Evolutionary conservation across 2,797 vertebrate species (phyloP), one percentile per base, ranked within the genome.

Genomic region (Anniella stebbinsi): DNA sequence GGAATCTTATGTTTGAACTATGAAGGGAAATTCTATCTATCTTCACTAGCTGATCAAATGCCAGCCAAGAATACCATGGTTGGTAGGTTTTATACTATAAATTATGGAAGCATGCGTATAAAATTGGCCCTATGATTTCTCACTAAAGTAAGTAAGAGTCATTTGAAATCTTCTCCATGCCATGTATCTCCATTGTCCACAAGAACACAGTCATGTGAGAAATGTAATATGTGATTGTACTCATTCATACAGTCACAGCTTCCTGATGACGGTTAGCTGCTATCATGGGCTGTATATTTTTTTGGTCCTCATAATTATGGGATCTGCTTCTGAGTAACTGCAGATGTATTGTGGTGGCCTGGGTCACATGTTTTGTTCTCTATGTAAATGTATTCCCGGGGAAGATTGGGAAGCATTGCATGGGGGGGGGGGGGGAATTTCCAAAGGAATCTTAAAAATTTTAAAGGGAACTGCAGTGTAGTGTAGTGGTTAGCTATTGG

Each of bases 61-160:
- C n/a, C 63, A 81, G 33, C 70, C 12, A n/a, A 78, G 69, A 54
- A 23, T 11, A 70, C 45, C 91, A 57, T 48, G 80, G 48, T 45
- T 67, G 13, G 0, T 10, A n/a, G 28, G 8, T 11, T 10, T 4
- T 80, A 69, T n/a, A 7, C 48, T 54, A 67, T 30, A 30, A 82
- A 85, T 66, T 30, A 0, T 72, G 2, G 13, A 78, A 54, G 5
- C 3, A 13, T 38, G 51, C 84, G 5, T 86, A 91, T 83, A 28
- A 70, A 21, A 33, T 86, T 90, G 7, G 17, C 17, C 30, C 60
- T 33, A 36, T 73, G 0, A 0, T 80, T 0, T 48, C 60, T 69
- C 23, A 63, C 23, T 48, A 45, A 57, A 25, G 78, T 69, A 75
- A 21, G 1, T 33, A 77, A 81, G 4, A 86, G 25, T 70, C 36